These are phyloP conservation scores for Chaenogobius annularis DNA, from an alignment of 2,113 vertebrate species.

Conservation along the genomic window DNA sequence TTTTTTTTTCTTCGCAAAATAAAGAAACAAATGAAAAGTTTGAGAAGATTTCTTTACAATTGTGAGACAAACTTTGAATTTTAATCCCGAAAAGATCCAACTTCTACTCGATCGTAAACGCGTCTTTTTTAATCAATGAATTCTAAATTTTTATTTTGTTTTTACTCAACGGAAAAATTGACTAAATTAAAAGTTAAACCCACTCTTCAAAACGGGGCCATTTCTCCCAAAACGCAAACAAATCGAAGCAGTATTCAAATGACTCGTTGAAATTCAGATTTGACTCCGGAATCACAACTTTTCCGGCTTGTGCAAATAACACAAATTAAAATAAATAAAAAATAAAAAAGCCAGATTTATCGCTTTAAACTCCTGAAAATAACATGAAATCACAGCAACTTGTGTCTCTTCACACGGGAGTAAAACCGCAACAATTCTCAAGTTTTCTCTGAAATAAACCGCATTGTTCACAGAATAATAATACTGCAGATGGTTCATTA, in stretches of 20 bases:
- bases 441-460: conserved; percentile 15
- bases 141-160: not conserved
- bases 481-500: not conserved
- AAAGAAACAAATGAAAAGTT: too few relatives aligned
- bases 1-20: too few relatives aligned
- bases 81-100: too few relatives aligned
- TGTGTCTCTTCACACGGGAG: conserved; percentile 35
- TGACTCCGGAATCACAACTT: not conserved
- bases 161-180: not conserved
- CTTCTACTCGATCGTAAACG: too few relatives aligned
- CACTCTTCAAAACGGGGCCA: conserved; percentile 2
- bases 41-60: too few relatives aligned
- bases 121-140: too few relatives aligned
- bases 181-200: not conserved
- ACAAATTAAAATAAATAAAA: too few relatives aligned
- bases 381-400: conserved; percentile 33
- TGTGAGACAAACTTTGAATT: too few relatives aligned
- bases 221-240: not conserved
- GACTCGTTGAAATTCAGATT: conserved; percentile 29
- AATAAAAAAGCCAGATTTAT: conserved; percentile 20
- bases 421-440: conserved; percentile 53
- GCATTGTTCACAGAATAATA: conserved; percentile 5
- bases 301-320: conserved; percentile 53
- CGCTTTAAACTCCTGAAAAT: conserved; percentile 38
- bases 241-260: not conserved